Conservation (phyloP, 2,113 vertebrate genomes). For the Chauna torquata region DNA sequence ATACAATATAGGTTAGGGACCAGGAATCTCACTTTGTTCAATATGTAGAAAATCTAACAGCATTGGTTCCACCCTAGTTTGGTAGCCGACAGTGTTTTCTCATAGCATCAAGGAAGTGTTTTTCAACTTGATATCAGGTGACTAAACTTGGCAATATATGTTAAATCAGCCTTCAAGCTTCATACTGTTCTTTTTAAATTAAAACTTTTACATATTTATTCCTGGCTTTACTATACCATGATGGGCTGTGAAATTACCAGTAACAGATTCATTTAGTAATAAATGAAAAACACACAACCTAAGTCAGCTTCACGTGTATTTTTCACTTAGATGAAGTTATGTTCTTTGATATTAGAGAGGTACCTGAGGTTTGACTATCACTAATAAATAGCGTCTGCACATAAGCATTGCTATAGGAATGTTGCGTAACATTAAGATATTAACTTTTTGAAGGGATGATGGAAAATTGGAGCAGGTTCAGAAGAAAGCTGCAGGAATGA, state of each 20-base stretch:
- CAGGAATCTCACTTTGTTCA: background rate
- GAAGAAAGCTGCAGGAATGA: background rate
- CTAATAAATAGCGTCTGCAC: background rate
- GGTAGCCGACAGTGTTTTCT: slow-evolving; percentile 1
- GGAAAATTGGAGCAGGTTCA: slow-evolving; percentile 27
- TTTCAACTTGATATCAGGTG: slow-evolving; percentile 20
- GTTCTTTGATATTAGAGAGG: background rate
- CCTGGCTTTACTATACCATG: slow-evolving; percentile 10
- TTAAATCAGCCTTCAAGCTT: slow-evolving; percentile 55
- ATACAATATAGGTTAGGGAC: background rate
- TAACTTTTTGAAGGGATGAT: background rate
- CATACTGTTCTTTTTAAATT: slow-evolving; percentile 47
- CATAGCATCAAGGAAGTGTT: background rate
- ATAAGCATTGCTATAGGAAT: background rate
- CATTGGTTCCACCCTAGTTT: background rate
- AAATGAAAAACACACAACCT: background rate
- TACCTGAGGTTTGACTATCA: background rate
- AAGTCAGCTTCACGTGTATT: background rate
- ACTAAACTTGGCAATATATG: slow-evolving; percentile 25
- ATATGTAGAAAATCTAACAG: background rate
- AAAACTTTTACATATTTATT: slow-evolving; percentile 25
- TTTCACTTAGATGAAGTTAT: background rate
- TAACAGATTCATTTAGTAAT: background rate
- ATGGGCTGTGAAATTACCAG: background rate
- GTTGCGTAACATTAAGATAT: background rate